Base-by-base conservation (phyloP, 2,797 vertebrate species). In the Centroberyx gerrardi region DNA sequence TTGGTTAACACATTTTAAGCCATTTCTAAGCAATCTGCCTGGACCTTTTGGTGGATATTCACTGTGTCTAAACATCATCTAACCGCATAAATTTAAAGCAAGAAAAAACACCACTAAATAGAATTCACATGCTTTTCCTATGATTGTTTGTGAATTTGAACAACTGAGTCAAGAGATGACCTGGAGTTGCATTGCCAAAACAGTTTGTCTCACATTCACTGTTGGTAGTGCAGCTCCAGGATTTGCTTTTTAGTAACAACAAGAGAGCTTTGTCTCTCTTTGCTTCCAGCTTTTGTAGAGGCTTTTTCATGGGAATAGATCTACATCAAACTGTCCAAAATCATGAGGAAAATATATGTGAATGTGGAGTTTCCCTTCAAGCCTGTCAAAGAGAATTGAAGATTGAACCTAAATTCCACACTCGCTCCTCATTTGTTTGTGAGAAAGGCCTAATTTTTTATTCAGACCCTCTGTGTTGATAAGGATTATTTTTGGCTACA, bases 1-100 rank as follows among this genome's bases (percentile, higher is more conserved):
- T 31, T 77, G 62, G 62, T 67, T 78, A 56, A 74, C 62, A 59
- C 46, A 46, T 74, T 2, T 40, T 8, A 40, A 40, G 38, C 12
- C 38, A 40, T 7, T 74, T 56, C 40, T 53, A 65, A 66, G 18
- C 14, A 40, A 46, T 69, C 76, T 10, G 8, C 61, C 31, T 31
- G 67, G 68, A 65, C 28, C 12, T 70, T 28, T 17, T 56, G 54
- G 10, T 74, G 62, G 56, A 70, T 31, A 33, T 52, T n/a, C 3
- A 27, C 17, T 28, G 4, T 33, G 29, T 58, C 28, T 58, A 38
- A 36, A 58, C 36, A 36, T 48, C 31, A 44, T 62, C 33, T 31
- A 22, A 40, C 13, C 5, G 28, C 7, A 14, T 53, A 4, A 17
- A 4, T 46, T 46, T 46, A 46, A 46, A 14, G 44, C 4, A 5